Evolutionary conservation across 1,140 invertebrate species (phyloP), one percentile per base, ranked within the genome.

Genomic region (Drosophila persimilis): DNA sequence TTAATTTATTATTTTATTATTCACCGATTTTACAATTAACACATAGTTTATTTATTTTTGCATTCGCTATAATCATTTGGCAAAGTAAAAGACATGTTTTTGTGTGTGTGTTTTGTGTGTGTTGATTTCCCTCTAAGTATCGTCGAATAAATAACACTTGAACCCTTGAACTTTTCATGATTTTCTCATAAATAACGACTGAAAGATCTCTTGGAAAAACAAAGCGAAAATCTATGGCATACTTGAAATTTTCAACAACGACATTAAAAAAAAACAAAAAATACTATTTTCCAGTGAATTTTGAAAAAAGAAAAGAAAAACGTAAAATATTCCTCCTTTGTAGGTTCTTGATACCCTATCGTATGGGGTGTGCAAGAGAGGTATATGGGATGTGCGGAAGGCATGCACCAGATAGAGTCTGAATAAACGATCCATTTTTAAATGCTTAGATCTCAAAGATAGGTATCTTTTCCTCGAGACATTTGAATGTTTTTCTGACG

Each of bases 281-380:
- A 73, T 72, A 73, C 73, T 64, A 73, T 73, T 73, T 59, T 73
- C 57, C 45, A 53, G 35, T 17, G 47, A 72, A 72, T 43, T 66
- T 72, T 26, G 29, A 15, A 44, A 60, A 72, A 48, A 50, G 39
- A 20, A 44, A 60, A 72, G 43, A 55, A 67, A 67, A 31, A 24
- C 20, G 24, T 31, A 31, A 35, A 8, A 35, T 31, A 47, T 64
- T 48, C 43, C 13, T 53, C 43, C 13, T 53, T 60, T 53, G 26
- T 39, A 54, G 15, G 24, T 51, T 41, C 15, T 26, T 31, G 9
- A 15, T 41, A 13, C 15, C 0, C 9, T 0, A 24, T 1, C 20
- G 20, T 1, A 20, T 20, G 1, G 20, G 1, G 20, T 20, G 20
- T 20, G 20, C 1, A 20, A 20, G 20, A 20, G 20, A 20, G 1